These are phyloP conservation scores for Drepanosiphum platanoidis DNA, from an alignment of 2,888 invertebrate species.

Conservation along the genomic window DNA sequence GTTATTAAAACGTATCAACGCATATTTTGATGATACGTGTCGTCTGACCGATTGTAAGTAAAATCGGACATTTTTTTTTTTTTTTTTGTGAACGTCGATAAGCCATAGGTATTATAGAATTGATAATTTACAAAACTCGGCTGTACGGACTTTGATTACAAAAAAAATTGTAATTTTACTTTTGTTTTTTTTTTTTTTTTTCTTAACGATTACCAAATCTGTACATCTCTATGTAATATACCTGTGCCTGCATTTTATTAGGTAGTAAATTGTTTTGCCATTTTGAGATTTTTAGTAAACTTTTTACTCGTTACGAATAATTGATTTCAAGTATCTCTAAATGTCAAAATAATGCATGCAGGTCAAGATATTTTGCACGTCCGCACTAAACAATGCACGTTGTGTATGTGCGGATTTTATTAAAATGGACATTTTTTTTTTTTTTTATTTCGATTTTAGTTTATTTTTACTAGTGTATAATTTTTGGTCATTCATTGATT, in stretches of 20 bases:
- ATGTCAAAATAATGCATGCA: slow-evolving; percentile 55
- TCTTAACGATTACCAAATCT: background rate
- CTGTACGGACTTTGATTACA: background rate
- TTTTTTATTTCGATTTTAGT: slow-evolving; percentile 34
- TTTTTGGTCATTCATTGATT: slow-evolving; percentile 18
- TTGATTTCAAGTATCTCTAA: slow-evolving; percentile 40
- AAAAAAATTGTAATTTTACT: background rate
- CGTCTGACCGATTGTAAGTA: background rate
- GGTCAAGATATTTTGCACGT: slow-evolving; percentile 53
- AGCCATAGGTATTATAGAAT: background rate
- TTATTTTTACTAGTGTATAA: background rate
- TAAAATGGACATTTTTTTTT: slow-evolving; percentile 15
- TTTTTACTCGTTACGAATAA: slow-evolving; percentile 1
- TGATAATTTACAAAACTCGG: background rate
- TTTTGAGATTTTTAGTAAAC: slow-evolving; percentile 29
- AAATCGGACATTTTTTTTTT: slow-evolving; percentile 45
- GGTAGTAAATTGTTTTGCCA: slow-evolving; percentile 39
- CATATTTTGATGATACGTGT: slow-evolving; percentile 36
- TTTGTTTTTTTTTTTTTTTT: slow-evolving; percentile 22
- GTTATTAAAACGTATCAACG: slow-evolving; percentile 1
- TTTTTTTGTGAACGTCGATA: background rate
- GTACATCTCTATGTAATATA: slow-evolving; percentile 33
- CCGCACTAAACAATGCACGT: slow-evolving; percentile 57
- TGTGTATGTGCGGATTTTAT: slow-evolving; percentile 57
- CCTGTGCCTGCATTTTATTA: slow-evolving; percentile 46